Conservation (phyloP, 2,797 vertebrate genomes). For the Mus spretus region DNA sequence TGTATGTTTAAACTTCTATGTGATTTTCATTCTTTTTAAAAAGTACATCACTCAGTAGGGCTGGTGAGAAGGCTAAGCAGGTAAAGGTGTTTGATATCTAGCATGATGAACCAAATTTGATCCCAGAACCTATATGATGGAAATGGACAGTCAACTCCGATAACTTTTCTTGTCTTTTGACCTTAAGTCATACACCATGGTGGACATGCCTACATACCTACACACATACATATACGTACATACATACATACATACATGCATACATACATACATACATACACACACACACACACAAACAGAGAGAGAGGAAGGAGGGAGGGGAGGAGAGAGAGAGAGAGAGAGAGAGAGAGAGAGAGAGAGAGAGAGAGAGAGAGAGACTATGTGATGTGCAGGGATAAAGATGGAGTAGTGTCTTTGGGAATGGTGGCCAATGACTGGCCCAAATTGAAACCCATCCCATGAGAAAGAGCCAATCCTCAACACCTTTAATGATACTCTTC, state of each 20-base stretch:
- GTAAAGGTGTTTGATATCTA: neutral
- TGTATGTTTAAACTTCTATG: neutral
- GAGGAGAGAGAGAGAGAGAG: too few species aligned
- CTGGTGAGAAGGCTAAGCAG: neutral
- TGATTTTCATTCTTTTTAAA: neutral
- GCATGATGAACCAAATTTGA: neutral
- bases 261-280: neutral
- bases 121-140: neutral
- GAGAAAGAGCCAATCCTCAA: neutral
- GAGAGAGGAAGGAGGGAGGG: too few species aligned
- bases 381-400: neutral
- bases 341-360: too few species aligned
- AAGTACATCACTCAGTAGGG: neutral
- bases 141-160: neutral
- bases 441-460: neutral
- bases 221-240: neutral
- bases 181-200: neutral
- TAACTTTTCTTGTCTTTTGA: neutral
- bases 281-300: neutral
- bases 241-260: too few species aligned
- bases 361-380: too few species aligned
- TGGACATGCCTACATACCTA: neutral
- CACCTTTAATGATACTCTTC: neutral
- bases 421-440: neutral
- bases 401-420: neutral